Conservation (phyloP, 2,888 invertebrate species). For the Drosophila yooni region DNA sequence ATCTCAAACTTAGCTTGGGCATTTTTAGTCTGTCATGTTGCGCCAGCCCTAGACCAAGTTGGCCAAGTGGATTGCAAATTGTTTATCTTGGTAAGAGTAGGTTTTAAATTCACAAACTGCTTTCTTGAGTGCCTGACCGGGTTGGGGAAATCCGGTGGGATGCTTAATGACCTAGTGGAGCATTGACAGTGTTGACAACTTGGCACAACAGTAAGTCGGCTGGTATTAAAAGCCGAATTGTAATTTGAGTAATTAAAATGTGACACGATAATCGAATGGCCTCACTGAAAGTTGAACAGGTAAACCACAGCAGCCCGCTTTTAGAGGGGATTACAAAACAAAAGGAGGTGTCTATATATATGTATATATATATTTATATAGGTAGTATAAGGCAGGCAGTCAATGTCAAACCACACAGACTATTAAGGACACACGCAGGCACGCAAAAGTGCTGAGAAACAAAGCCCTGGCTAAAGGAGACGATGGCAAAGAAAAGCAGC, state of each 20-base stretch:
- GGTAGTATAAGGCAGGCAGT: constrained; percentile 63
- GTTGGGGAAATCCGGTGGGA: constrained; percentile 7
- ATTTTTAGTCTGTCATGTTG: background rate
- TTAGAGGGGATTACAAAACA: constrained; percentile 56
- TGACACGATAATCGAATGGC: constrained; percentile 78
- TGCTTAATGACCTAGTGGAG: constrained; percentile 74
- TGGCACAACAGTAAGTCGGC: constrained; percentile 57
- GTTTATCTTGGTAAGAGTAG: constrained; percentile 67
- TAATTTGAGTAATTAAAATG: constrained; percentile 80
- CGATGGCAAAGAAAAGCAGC: constrained; percentile 53
- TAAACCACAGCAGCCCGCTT: constrained; percentile 43
- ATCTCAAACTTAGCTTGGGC: constrained; percentile 3
- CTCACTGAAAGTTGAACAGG: constrained; percentile 34
- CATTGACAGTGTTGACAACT: constrained; percentile 74
- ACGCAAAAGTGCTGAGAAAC: constrained; percentile 80
- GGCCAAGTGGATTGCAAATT: constrained; percentile 56
- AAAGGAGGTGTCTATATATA: constrained; percentile 45
- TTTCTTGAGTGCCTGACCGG: constrained; percentile 11
- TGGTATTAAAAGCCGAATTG: constrained; percentile 73
- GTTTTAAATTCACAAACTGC: constrained; percentile 57
- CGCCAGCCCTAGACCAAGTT: constrained; percentile 5
- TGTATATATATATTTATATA: constrained; percentile 32
- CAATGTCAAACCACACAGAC: constrained; percentile 79
- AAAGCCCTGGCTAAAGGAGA: constrained; percentile 57
- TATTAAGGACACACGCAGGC: constrained; percentile 80